Base-by-base conservation (phyloP, 2,888 invertebrate species). In the Drosophila testacea region DNA sequence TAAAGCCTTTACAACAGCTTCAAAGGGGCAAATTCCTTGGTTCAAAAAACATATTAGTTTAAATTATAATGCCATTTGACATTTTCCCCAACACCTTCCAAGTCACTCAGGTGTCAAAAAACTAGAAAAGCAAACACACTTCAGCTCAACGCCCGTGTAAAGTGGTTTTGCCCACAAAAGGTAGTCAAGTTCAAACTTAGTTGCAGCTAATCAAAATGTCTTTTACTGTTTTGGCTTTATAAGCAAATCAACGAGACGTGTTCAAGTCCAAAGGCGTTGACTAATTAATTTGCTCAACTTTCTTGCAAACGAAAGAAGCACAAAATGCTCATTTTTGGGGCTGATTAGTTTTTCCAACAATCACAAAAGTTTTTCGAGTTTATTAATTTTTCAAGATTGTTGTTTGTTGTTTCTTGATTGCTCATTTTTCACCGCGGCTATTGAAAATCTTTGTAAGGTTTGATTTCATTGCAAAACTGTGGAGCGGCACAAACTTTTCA, bases 221-320 rank as follows among this genome's bases (percentile, higher is more conserved):
- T 68, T 64, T 78, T 76, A 50, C 44, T 52, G 28, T 70, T 68
- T 30, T 50, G 56, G 54, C 39, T 61, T 69, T 50, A 81, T 69
- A 69, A 69, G 47, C 85, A 74, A 70, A 64, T 73, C 59, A 70
- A 56, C 42, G 46, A 34, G 60, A 60, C 64, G 46, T 48, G 30
- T n/a, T 30, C 0, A 44, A 44, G 34, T 10, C 10, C 32, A 4
- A 39, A 60, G 47, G 27, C 38, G 10, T 52, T 52, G 70, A 71
- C 86, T 83, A 88, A 83, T 83, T 83, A 88, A 83, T 86, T 77
- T 75, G 59, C 55, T n/a, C 60, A 83, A 80, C 69, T 88, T 83
- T 67, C 69, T 46, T 60, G 63, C 65, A 50, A 22, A 4, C 44
- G 9, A 11, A 41, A 30, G 48, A 46, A 55, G 41, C 62, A 54